Conservation (phyloP, 2,888 invertebrate genomes). For the Xestia xanthographa region DNA sequence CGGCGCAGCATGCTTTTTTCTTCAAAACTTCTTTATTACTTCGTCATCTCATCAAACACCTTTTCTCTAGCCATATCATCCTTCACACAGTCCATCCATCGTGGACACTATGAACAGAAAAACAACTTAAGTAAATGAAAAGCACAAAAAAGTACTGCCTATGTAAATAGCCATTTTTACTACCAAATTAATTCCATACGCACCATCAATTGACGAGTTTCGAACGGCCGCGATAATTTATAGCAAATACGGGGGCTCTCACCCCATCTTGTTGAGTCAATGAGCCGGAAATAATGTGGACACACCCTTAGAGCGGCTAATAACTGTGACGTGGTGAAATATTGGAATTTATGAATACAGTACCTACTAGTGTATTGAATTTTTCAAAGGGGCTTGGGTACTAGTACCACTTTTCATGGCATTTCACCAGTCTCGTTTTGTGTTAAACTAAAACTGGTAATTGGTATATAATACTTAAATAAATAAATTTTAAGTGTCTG, state of each 20-base stretch:
- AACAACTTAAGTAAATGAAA: background rate
- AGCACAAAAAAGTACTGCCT: background rate
- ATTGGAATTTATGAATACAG: conserved; percentile 53
- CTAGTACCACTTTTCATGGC: background rate
- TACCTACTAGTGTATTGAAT: background rate
- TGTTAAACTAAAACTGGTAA: background rate
- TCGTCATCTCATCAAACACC: too few species aligned
- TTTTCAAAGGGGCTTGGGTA: background rate
- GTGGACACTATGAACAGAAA: background rate
- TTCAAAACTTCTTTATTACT: too few species aligned
- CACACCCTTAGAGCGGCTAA: conserved; percentile 75
- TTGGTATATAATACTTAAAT: too few species aligned
- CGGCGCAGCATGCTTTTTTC: too few species aligned
- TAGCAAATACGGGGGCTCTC: conserved; percentile 70
- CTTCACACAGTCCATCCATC: too few species aligned
- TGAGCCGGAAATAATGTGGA: conserved; percentile 83
- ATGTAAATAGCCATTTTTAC: background rate
- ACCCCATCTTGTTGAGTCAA: conserved; percentile 75
- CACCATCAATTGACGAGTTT: conserved; percentile 57
- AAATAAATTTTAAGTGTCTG: too few species aligned
- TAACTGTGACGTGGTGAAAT: conserved; percentile 63
- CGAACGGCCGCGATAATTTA: conserved; percentile 70
- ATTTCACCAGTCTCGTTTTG: background rate
- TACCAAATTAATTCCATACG: conserved; percentile 49
- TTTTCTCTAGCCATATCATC: too few species aligned